Evolutionary conservation across 2,113 vertebrate genomes (phyloP).

Genomic region (Benitochromis conjunctus): DNA sequence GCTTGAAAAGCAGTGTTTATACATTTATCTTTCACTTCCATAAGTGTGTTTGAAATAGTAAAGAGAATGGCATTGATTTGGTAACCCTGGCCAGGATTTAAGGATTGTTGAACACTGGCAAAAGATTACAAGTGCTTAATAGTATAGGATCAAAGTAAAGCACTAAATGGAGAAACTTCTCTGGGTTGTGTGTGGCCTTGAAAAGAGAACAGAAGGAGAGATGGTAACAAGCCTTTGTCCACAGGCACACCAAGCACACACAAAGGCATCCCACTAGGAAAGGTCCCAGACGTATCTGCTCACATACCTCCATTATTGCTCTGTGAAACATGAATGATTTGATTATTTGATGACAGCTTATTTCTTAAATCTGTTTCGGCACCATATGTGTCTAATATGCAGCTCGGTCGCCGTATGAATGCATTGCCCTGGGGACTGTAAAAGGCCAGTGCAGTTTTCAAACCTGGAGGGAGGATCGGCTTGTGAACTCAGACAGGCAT

Average conservation of each 20-base stretch:
- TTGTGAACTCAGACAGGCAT: constrained; percentile 58
- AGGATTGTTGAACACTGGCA: not conserved
- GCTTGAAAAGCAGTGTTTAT: not conserved
- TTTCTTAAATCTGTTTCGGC: constrained; percentile 74
- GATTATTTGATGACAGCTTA: constrained; percentile 77
- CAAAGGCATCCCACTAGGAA: constrained; percentile 53
- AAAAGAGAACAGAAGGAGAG: not conserved
- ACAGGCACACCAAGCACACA: constrained; percentile 49
- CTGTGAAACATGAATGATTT: constrained; percentile 73
- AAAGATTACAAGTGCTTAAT: not conserved
- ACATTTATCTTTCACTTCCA: not conserved
- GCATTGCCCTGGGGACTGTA: constrained; percentile 56
- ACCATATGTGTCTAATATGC: constrained; percentile 71
- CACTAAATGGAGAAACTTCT: not conserved
- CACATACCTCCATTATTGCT: constrained; percentile 63
- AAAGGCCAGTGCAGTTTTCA: constrained; percentile 40
- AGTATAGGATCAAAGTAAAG: not conserved
- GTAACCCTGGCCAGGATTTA: not conserved
- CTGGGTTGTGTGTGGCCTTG: not conserved
- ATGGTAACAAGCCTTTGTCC: constrained; percentile 45
- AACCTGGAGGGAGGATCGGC: constrained; percentile 70
- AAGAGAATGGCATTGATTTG: not conserved
- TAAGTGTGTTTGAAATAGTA: not conserved
- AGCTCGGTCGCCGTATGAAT: constrained; percentile 26
- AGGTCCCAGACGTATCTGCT: constrained; percentile 43